Conservation (phyloP, 1,140 invertebrate species). For the Helicoverpa zea region DNA sequence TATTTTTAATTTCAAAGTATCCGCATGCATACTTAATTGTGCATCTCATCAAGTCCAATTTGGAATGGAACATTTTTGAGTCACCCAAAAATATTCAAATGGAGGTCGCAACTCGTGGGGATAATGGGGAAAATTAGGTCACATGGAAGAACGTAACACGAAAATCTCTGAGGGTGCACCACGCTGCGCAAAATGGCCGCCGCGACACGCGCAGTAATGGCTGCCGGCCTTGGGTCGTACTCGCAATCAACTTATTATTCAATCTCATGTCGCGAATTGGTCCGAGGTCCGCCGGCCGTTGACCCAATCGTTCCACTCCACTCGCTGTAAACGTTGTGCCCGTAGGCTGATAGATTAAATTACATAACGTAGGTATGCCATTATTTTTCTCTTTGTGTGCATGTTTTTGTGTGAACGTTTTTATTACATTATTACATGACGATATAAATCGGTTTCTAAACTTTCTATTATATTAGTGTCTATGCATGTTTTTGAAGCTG, state of each 20-base stretch:
- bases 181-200: slow-evolving; percentile 79
- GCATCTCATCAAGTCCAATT: slow-evolving; percentile 14
- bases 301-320: slow-evolving; percentile 76
- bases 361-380: slow-evolving; percentile 58
- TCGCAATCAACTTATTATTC: slow-evolving; percentile 86
- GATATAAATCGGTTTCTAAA: not conserved
- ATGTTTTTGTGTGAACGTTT: slow-evolving; percentile 17
- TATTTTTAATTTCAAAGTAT: slow-evolving; percentile 23
- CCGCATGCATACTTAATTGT: slow-evolving; percentile 22
- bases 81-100: slow-evolving; percentile 6
- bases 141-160: slow-evolving; percentile 52
- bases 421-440: not conserved
- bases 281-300: slow-evolving; percentile 82
- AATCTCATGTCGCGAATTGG: slow-evolving; percentile 87
- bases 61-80: slow-evolving; percentile 18
- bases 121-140: slow-evolving; percentile 53
- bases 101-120: slow-evolving; percentile 2
- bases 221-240: slow-evolving; percentile 80
- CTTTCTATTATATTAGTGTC: no score
- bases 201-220: slow-evolving; percentile 74
- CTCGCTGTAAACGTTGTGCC: slow-evolving; percentile 63
- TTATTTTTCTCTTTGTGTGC: slow-evolving; percentile 51
- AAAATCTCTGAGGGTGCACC: slow-evolving; percentile 66
- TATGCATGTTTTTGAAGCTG: no score
- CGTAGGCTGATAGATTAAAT: slow-evolving; percentile 64